Conservation (phyloP, 2,888 invertebrate species). For the Andrena flavipes region DNA sequence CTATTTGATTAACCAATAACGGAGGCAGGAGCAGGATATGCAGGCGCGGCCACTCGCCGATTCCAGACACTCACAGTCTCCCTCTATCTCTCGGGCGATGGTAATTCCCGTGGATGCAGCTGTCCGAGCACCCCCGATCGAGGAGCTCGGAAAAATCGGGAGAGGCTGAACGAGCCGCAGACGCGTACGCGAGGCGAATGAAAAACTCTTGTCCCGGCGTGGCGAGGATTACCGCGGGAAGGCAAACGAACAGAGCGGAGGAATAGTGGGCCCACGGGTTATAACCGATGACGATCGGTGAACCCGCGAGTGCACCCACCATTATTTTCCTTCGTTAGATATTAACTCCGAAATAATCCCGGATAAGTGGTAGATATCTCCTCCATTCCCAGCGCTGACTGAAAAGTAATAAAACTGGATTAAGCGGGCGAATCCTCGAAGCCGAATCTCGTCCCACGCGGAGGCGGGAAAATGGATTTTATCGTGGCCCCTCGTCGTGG, state of each 20-base stretch:
- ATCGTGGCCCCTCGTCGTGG: conserved; percentile 42
- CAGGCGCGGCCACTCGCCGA: conserved; percentile 26
- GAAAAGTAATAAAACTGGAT: conserved; percentile 75
- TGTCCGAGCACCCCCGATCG: not conserved
- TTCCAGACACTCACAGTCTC: conserved; percentile 21
- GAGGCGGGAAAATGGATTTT: conserved; percentile 72
- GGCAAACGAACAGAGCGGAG: conserved; percentile 4
- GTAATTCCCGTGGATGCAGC: conserved; percentile 25
- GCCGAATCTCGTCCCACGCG: conserved; percentile 65
- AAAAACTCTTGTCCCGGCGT: not conserved
- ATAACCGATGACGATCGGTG: conserved; percentile 20
- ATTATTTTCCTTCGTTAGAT: conserved; percentile 70
- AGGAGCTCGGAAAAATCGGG: conserved; percentile 14
- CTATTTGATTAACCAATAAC: conserved; percentile 72
- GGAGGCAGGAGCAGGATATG: conserved; percentile 40
- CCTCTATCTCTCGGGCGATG: not conserved
- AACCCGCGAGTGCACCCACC: conserved; percentile 30
- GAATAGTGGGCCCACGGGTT: not conserved
- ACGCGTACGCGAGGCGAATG: conserved; percentile 18
- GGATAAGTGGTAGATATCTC: conserved; percentile 69
- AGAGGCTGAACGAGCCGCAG: not conserved
- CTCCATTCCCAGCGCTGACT: conserved; percentile 62
- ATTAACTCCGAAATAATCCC: conserved; percentile 68
- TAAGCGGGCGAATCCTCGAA: conserved; percentile 61
- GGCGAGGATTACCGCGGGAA: conserved; percentile 9